A percentile compares a stretch with the other conserved stretches of the same genome.
Conservation (phyloP, 1,140 invertebrate species). For the Bombus affinis region DNA sequence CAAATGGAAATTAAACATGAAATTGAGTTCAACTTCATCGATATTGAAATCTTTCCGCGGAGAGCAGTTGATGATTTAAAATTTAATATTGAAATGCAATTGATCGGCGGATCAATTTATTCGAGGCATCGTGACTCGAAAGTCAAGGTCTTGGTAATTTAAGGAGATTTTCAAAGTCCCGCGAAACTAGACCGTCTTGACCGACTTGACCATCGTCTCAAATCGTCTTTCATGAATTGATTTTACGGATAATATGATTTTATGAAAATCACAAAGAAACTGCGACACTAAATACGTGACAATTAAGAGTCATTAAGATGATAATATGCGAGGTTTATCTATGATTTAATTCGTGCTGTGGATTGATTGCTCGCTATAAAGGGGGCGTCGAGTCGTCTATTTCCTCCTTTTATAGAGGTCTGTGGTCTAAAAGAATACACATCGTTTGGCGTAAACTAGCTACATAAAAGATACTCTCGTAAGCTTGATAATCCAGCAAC, state of each 20-base stretch:
- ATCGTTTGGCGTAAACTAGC: slow-evolving; percentile 27
- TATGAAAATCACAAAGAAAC: not conserved
- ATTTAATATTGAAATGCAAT: slow-evolving; percentile 1
- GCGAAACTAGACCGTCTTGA: not conserved
- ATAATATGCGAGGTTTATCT: slow-evolving; percentile 23
- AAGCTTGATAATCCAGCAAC: slow-evolving; percentile 16
- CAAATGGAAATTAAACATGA: not conserved
- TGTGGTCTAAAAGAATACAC: slow-evolving; percentile 40
- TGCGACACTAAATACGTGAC: too few relatives aligned
- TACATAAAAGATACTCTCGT: not conserved
- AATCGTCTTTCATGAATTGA: not conserved
- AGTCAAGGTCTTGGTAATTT: not conserved
- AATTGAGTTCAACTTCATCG: slow-evolving; percentile 46
- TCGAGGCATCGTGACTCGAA: not conserved
- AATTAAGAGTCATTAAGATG: too few relatives aligned
- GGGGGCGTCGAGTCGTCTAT: not conserved
- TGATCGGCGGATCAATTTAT: not conserved
- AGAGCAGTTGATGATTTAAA: not conserved
- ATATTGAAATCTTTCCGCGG: slow-evolving; percentile 1
- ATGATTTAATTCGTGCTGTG: not conserved
- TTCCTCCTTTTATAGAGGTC: slow-evolving; percentile 16
- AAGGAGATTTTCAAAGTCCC: not conserved
- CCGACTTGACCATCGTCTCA: not conserved
- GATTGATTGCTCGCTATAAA: not conserved
- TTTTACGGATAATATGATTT: slow-evolving; percentile 20